Evolutionary conservation across 2,113 vertebrate species (phyloP).

Genomic region (Muntiacus muntjak): DNA sequence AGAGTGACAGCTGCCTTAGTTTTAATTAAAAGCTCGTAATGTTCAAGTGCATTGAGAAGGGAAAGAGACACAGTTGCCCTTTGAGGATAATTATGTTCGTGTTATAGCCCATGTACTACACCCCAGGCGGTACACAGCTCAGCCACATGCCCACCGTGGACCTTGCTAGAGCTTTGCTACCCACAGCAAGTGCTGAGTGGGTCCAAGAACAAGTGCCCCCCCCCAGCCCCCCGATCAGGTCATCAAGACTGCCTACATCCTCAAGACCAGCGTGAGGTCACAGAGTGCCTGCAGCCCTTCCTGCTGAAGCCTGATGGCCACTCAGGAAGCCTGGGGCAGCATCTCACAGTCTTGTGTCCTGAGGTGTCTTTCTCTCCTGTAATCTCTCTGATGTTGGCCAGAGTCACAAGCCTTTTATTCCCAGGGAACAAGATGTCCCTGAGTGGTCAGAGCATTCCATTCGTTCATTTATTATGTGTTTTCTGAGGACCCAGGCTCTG

Average conservation of each 20-base stretch:
- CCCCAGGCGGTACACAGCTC: neutral
- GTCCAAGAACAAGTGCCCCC: neutral
- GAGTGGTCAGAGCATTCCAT: too few species aligned
- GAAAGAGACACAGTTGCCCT: neutral
- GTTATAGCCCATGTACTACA: neutral
- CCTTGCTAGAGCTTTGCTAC: neutral
- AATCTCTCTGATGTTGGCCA: neutral
- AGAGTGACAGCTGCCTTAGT: conserved; percentile 20
- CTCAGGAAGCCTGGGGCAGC: neutral
- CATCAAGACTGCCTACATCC: neutral
- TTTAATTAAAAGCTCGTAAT: conserved; percentile 59
- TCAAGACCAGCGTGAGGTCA: neutral
- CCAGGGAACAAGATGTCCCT: neutral
- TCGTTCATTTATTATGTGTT: neutral
- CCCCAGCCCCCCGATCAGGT: too few species aligned
- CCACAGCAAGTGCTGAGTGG: too few species aligned
- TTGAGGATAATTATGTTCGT: neutral
- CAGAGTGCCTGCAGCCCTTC: neutral
- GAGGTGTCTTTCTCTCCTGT: too few species aligned
- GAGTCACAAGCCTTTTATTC: too few species aligned
- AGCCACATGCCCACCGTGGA: neutral
- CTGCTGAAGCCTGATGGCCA: neutral
- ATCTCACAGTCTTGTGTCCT: neutral
- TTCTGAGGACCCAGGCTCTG: neutral
- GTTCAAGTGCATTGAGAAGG: conserved; percentile 26